Conservation (phyloP, 1,140 invertebrate species). For the Zaprionus ornatus region DNA sequence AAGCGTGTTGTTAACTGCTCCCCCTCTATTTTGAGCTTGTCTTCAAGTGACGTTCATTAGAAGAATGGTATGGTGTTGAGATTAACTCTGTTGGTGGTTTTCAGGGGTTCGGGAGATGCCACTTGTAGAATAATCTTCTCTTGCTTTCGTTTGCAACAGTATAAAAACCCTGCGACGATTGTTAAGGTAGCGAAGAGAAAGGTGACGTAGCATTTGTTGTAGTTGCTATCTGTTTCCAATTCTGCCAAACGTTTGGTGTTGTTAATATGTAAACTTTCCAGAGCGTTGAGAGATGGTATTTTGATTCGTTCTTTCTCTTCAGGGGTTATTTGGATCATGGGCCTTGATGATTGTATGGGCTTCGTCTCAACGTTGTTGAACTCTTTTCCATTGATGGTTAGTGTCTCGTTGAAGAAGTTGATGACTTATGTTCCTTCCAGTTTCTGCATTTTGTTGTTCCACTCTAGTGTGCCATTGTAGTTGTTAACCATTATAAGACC, state of each 20-base stretch:
- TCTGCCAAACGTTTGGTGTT: not conserved
- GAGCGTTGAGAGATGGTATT: not conserved
- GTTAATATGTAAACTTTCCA: not conserved
- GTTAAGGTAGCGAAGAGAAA: too few species aligned
- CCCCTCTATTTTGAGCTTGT: too few species aligned
- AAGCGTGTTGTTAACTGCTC: too few species aligned
- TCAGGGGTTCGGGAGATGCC: too few species aligned
- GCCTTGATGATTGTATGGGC: not conserved
- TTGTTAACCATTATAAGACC: not conserved
- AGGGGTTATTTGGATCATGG: not conserved
- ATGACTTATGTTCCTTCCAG: too few species aligned
- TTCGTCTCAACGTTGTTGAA: not conserved
- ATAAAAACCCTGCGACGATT: too few species aligned
- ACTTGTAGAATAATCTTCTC: too few species aligned
- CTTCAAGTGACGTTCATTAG: too few species aligned
- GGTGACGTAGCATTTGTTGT: not conserved
- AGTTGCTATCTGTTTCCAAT: not conserved
- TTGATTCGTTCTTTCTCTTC: not conserved
- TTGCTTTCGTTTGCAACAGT: too few species aligned
- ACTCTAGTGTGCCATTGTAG: not conserved
- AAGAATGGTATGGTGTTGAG: too few species aligned
- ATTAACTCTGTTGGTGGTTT: too few species aligned
- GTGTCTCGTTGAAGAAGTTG: not conserved
- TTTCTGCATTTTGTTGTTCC: not conserved
- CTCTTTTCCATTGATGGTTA: not conserved